These are phyloP conservation scores for Eumerus sabulonum DNA, from an alignment of 2,888 invertebrate species.

Conservation along the genomic window DNA sequence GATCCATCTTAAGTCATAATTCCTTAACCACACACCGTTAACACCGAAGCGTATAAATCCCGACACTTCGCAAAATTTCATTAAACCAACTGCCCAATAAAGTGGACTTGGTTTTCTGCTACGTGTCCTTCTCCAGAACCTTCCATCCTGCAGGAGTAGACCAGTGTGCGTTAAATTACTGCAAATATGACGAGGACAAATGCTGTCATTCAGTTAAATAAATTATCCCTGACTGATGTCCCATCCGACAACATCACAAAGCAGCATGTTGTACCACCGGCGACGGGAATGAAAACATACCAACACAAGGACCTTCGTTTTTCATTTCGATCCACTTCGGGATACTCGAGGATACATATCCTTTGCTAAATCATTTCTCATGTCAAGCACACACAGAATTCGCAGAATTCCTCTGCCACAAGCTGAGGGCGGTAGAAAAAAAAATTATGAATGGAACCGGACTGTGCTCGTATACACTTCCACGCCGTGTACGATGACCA, in stretches of 20 bases:
- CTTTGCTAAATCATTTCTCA: constrained; percentile 53
- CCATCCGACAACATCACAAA: not conserved
- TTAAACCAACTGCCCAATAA: constrained; percentile 1
- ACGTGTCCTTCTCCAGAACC: constrained; percentile 15
- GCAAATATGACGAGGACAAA: constrained; percentile 55
- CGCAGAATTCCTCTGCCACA: too few relatives aligned
- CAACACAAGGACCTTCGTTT: constrained; percentile 48
- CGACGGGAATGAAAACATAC: constrained; percentile 1
- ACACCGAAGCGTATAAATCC: constrained; percentile 1
- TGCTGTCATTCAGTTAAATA: constrained; percentile 34
- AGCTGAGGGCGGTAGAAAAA: too few relatives aligned
- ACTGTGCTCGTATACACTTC: not conserved
- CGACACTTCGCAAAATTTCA: constrained; percentile 9
- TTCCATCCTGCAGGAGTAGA: not conserved
- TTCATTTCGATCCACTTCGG: constrained; percentile 54
- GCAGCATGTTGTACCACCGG: not conserved
- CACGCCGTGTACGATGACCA: too few relatives aligned
- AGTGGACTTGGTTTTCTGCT: constrained; percentile 41
- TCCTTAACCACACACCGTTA: too few relatives aligned
- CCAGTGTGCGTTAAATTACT: constrained; percentile 36
- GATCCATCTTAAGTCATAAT: too few relatives aligned
- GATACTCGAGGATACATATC: constrained; percentile 4
- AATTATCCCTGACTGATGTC: constrained; percentile 27
- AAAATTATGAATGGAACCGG: too few relatives aligned
- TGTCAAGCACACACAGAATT: constrained; percentile 23